Base-by-base conservation (phyloP, 2,113 vertebrate genomes). In the Forbesichthys agassizii region DNA sequence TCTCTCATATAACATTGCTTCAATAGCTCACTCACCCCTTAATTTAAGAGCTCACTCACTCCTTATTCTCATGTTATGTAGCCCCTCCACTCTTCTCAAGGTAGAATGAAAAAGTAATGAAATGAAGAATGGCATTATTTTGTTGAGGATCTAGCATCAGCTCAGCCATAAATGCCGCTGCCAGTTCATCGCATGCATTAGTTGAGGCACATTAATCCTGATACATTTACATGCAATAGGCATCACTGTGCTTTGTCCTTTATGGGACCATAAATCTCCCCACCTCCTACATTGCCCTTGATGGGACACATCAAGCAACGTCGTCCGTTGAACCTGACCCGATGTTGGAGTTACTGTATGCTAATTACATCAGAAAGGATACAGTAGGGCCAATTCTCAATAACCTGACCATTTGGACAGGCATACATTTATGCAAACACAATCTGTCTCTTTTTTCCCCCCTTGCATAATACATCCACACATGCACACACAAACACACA, bases 191-290 rank as follows among this genome's bases (percentile, higher is more conserved):
- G 54, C 61, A 78, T 84, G 60, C 68, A 84, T 83, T 86, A 83
- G 85, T 69, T 73, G 69, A 78, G 85, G 80, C 69, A 84, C 83
- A 85, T 89, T 86, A 88, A 89, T 80, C 74, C 78, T n/a, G n/a
- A 74, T 74, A 57, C 76, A 89, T 85, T 86, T 84, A 82, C 74
- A 74, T 69, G 82, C 75, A 74, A 63, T 68, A 61, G 42, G 72
- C 69, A 73, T 82, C 69, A 73, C 71, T 55, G 68, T 65, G 64
- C 69, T 83, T 73, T 85, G 66, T 77, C 71, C 73, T 84, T 80
- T 73, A 81, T 74, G 78, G 78, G 80, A 72, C 62, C 71, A 74
- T 82, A 79, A 76, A 81, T 80, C 64, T 75, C 58, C 18, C 57
- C 33, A 65, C 62, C 55, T 61, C 68, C 74, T 59, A 76, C 56